Evolutionary conservation across 2,888 invertebrate genomes (phyloP), one percentile per base, ranked within the genome.

Genomic region (Xestia ashworthii): DNA sequence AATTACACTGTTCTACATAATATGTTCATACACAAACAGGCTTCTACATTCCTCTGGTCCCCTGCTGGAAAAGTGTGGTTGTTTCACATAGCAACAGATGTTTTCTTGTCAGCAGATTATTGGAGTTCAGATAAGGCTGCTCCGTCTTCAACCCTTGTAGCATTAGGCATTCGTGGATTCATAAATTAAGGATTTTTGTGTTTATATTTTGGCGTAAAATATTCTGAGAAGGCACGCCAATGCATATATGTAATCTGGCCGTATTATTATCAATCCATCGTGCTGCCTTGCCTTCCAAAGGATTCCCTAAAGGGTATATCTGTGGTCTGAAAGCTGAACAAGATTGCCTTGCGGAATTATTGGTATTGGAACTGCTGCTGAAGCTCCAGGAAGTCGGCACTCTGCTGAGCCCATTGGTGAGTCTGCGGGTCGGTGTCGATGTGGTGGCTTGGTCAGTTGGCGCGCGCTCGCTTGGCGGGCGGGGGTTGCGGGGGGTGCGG

Each of bases 401-500:
- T 41, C 19, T 62, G 50, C 46, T n/a, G 12, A 67, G 25, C n/a
- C 81, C 41, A 41, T 4, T 41, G 4, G 41, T 41, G 5, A 4
- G 41, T 41, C 41, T 32, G 32, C 3, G 5, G 41, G 5, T 41
- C 41, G 41, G 41, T 4, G 41, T 41, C 5, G 41, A 0, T 0
- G 41, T 1, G 41, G 32, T 32, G 32, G 1, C 1, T 32, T 1
- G 41, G 6, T 92, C 92, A 96, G 93, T 95, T 95, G 89, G 96
- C 95, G 50, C 96, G 92, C 25, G 96, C 92, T 2, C 95, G 92
- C 89, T 94, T 89, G 73, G 89, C 82, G 67, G 72, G 89, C 87
- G 90, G 84, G n/a, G n/a, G n/a, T n/a, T n/a, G n/a, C n/a, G n/a
- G n/a, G n/a, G n/a, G n/a, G n/a, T n/a, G 89, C 87, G 90, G 84